phyloP scores from a whole-genome alignment of 2,888 invertebrate genomes.

The Eupelmus urozonus region DNA sequence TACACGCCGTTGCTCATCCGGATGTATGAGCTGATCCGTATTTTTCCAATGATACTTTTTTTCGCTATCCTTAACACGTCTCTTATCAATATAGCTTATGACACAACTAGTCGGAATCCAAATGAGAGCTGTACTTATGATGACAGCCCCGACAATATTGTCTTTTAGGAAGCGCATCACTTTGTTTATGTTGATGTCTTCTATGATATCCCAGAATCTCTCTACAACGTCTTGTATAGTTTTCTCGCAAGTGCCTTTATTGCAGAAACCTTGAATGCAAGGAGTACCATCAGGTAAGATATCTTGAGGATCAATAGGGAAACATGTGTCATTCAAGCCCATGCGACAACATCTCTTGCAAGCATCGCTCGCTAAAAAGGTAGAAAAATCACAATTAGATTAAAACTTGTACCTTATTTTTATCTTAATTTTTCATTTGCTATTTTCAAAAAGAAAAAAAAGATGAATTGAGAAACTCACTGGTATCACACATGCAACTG shows the following conservation, averaged over 20 bases:
- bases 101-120: conserved; percentile 97
- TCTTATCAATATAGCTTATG: conserved; percentile 89
- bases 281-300: conserved; percentile 95
- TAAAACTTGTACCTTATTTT: no score
- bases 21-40: conserved; percentile 84
- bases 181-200: conserved; percentile 96
- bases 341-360: conserved; percentile 96
- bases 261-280: conserved; percentile 97
- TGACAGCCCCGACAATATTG: conserved; percentile 95
- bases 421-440: no score
- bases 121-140: conserved; percentile 91
- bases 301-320: conserved; percentile 92
- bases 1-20: conserved; percentile 85
- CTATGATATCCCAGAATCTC: conserved; percentile 97
- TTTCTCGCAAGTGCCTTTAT: conserved; percentile 95
- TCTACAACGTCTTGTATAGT: conserved; percentile 97
- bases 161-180: conserved; percentile 92
- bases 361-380: conserved; percentile 89
- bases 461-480: conserved; percentile 78
- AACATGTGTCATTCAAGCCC: conserved; percentile 94
- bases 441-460: not conserved
- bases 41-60: conserved; percentile 86
- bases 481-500: conserved; percentile 97
- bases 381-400: not conserved
- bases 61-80: conserved; percentile 84